Conservation (phyloP, 1,140 invertebrate species). For the Habropoda laboriosa region DNA sequence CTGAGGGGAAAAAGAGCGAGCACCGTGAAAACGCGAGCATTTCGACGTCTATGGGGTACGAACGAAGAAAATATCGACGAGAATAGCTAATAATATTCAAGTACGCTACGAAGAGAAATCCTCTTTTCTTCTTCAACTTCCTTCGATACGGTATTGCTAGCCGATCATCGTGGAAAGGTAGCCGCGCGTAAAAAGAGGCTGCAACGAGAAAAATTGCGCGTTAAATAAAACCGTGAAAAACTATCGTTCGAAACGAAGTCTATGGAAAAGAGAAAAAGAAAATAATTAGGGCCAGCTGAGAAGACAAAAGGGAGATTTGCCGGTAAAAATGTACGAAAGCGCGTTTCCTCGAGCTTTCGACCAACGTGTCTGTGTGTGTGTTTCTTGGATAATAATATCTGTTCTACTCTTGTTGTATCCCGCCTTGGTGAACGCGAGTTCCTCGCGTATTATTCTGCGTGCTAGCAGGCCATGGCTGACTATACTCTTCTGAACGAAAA, state of each 20-base stretch:
- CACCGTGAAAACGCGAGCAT: slow-evolving; percentile 1
- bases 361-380: background rate
- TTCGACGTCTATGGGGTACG: background rate
- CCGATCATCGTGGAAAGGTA: too few species aligned
- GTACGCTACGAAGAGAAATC: background rate
- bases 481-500: background rate
- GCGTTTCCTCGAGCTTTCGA: background rate
- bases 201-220: background rate
- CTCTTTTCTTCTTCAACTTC: background rate
- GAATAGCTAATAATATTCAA: slow-evolving; percentile 1
- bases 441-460: background rate
- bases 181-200: background rate
- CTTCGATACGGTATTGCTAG: too few species aligned
- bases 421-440: background rate
- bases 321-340: background rate
- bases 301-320: background rate
- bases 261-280: background rate
- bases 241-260: slow-evolving; percentile 6
- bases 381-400: too few species aligned
- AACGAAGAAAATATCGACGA: slow-evolving; percentile 4
- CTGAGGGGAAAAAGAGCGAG: background rate
- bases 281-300: background rate
- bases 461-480: background rate
- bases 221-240: slow-evolving; percentile 12
- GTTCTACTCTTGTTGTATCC: background rate